These are phyloP conservation scores for Lipophrys pholis DNA, from an alignment of 2,113 vertebrate genomes.

Conservation along the genomic window DNA sequence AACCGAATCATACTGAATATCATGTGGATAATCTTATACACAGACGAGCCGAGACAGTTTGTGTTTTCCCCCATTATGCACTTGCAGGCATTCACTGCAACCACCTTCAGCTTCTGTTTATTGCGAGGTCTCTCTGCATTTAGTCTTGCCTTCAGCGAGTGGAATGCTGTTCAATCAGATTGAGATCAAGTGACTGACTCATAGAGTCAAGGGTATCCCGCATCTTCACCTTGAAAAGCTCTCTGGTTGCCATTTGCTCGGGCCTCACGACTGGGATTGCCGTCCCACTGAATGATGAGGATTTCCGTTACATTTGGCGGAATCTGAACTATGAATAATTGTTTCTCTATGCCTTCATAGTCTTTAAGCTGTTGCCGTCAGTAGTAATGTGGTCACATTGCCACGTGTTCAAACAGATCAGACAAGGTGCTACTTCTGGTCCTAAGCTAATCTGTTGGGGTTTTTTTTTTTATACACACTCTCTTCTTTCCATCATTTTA, in stretches of 20 bases:
- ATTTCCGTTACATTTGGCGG: not conserved
- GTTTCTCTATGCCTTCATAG: too few relatives aligned
- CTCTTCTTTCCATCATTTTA: too few relatives aligned
- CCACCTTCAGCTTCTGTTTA: not conserved
- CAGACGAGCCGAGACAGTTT: not conserved
- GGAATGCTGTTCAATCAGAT: not conserved
- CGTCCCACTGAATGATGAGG: not conserved
- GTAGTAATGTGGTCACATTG: too few relatives aligned
- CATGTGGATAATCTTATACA: not conserved
- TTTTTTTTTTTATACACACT: too few relatives aligned
- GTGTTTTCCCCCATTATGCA: not conserved
- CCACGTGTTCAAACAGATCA: too few relatives aligned
- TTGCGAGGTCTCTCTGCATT: not conserved
- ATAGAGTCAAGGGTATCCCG: not conserved
- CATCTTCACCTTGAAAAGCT: conserved; percentile 5
- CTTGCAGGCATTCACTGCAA: not conserved
- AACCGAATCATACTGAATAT: not conserved
- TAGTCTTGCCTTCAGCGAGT: not conserved
- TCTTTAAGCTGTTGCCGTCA: too few relatives aligned
- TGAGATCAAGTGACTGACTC: conserved; percentile 4
- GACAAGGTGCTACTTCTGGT: too few relatives aligned
- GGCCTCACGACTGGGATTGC: not conserved
- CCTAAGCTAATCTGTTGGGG: too few relatives aligned
- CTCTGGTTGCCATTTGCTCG: not conserved
- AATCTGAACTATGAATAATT: too few relatives aligned